phyloP scores from a whole-genome alignment of 2,113 vertebrate genomes.

The Aviceda subcristata region DNA sequence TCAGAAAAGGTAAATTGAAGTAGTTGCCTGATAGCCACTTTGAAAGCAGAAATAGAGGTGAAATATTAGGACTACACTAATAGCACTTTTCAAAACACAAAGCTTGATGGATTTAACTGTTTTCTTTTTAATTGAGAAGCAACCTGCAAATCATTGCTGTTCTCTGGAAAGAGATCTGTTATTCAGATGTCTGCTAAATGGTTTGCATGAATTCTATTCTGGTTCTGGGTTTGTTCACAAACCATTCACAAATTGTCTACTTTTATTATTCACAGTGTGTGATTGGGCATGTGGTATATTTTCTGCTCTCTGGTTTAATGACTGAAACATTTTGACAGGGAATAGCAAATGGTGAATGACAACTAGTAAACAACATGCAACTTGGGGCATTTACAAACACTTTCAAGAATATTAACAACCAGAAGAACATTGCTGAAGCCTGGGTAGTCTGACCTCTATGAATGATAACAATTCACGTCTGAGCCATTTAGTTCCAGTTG shows the following conservation, averaged over 20 bases:
- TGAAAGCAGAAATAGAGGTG: neutral
- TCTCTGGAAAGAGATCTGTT: slow-evolving; percentile 27
- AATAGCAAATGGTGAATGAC: slow-evolving; percentile 47
- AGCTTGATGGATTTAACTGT: neutral
- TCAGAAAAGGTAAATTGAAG: neutral
- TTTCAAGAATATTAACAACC: slow-evolving; percentile 12
- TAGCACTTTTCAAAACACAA: neutral
- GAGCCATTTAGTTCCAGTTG: neutral
- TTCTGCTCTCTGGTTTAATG: slow-evolving; percentile 61
- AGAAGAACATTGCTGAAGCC: neutral
- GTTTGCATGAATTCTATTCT: slow-evolving; percentile 7
- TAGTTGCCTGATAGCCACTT: neutral
- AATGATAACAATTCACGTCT: slow-evolving; percentile 14
- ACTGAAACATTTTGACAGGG: slow-evolving; percentile 57
- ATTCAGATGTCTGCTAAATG: slow-evolving; percentile 27
- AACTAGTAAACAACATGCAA: slow-evolving; percentile 19
- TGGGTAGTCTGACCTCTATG: slow-evolving; percentile 2
- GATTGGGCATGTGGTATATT: slow-evolving; percentile 48
- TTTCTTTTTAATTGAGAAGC: slow-evolving; percentile 25
- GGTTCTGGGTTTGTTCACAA: slow-evolving; percentile 25
- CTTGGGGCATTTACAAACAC: neutral
- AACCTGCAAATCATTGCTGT: slow-evolving; percentile 13
- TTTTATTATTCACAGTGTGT: slow-evolving; percentile 48
- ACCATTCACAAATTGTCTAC: slow-evolving; percentile 45
- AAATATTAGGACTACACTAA: neutral